Conservation (phyloP, 2,888 invertebrate genomes). For the Mythimna vitellina region DNA sequence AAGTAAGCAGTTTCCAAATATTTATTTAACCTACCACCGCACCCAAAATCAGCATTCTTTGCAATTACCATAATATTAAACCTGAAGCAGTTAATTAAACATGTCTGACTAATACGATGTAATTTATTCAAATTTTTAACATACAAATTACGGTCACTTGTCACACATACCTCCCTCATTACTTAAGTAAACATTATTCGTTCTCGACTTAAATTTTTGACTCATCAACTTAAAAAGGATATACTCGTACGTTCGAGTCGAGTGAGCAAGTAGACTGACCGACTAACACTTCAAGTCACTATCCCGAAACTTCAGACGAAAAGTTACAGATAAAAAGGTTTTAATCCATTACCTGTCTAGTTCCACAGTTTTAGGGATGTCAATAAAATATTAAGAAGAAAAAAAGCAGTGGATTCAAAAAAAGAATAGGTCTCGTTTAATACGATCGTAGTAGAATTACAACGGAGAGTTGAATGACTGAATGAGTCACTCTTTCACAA, state of each 20-base stretch:
- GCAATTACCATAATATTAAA: constrained; percentile 23
- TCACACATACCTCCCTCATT: constrained; percentile 65
- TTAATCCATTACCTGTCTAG: constrained; percentile 42
- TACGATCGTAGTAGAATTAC: constrained; percentile 39
- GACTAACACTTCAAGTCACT: constrained; percentile 68
- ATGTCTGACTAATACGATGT: constrained; percentile 26
- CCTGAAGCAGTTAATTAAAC: constrained; percentile 33
- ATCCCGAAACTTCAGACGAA: constrained; percentile 15
- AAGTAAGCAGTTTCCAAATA: not conserved
- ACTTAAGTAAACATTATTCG: constrained; percentile 71
- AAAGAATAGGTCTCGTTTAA: constrained; percentile 35
- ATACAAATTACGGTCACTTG: constrained; percentile 59
- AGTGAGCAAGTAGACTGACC: constrained; percentile 79
- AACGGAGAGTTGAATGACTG: constrained; percentile 83
- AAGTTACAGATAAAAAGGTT: constrained; percentile 4
- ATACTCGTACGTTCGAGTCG: constrained; percentile 66
- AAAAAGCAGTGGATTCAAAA: constrained; percentile 62
- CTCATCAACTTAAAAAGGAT: constrained; percentile 84
- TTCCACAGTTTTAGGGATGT: not conserved
- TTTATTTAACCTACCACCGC: constrained; percentile 12
- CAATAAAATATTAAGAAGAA: constrained; percentile 60
- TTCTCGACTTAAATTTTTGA: constrained; percentile 70
- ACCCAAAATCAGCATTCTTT: constrained; percentile 24
- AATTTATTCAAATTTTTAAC: constrained; percentile 44
- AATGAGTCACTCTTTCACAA: constrained; percentile 83